Conservation (phyloP, 2,797 vertebrate genomes). For the Betta splendens region DNA sequence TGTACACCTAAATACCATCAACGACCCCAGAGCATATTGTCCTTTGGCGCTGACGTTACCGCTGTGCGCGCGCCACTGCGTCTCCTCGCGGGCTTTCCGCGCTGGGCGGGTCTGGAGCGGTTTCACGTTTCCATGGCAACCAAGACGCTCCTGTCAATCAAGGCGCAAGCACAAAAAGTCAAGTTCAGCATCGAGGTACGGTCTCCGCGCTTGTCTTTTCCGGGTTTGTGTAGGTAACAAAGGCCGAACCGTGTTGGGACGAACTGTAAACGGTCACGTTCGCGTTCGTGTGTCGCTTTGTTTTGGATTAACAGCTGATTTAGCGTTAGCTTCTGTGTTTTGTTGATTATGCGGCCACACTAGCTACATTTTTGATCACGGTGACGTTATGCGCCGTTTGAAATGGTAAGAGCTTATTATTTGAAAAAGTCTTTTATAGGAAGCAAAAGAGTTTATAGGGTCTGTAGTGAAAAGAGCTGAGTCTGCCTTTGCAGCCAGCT, state of each 20-base stretch:
- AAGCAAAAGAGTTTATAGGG: constrained; percentile 27
- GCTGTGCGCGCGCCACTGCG: neutral
- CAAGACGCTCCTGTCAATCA: constrained; percentile 39
- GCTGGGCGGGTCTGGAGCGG: constrained; percentile 16
- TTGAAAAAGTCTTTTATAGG: no score
- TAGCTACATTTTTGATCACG: neutral
- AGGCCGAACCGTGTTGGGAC: rapidly evolving
- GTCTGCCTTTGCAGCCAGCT: constrained; percentile 38
- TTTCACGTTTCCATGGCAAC: constrained; percentile 59
- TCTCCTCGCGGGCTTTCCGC: neutral
- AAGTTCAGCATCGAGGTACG: constrained; percentile 5
- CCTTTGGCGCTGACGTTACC: neutral
- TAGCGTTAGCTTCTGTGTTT: neutral
- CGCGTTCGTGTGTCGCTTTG: no score
- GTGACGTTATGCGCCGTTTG: no score
- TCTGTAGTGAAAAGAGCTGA: constrained; percentile 28
- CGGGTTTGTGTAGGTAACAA: constrained; percentile 4
- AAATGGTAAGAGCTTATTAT: no score
- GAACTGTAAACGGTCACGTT: no score
- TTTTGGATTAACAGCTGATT: neutral
- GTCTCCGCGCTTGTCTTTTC: neutral
- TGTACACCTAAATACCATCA: no score
- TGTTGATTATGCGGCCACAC: neutral
- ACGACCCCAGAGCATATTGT: no score
- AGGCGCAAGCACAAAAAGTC: neutral